These are phyloP conservation scores for Lacerta agilis DNA, from an alignment of 2,797 vertebrate genomes.

Conservation along the genomic window DNA sequence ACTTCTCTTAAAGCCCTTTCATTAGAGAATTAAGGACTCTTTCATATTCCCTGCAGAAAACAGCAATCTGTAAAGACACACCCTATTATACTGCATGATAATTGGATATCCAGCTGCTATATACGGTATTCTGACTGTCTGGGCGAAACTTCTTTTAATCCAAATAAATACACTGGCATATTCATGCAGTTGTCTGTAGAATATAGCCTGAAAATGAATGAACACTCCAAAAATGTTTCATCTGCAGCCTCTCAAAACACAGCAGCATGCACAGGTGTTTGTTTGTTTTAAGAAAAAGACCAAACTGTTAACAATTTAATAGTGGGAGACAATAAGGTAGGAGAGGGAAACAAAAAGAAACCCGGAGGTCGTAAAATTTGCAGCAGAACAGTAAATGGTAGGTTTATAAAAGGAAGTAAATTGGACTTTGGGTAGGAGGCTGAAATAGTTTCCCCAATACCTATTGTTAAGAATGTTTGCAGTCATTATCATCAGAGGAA, in stretches of 20 bases:
- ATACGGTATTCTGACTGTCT: constrained; percentile 16
- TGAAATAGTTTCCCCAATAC: neutral
- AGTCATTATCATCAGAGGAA: neutral
- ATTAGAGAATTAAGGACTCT: neutral
- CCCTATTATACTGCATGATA: neutral
- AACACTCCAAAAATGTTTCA: neutral
- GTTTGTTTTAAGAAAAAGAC: neutral
- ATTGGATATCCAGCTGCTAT: neutral
- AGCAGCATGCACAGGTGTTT: neutral
- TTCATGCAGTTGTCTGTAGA: neutral
- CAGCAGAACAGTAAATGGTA: no score
- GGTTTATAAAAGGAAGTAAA: neutral
- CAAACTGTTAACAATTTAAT: neutral
- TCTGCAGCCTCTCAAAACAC: neutral
- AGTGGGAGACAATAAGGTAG: neutral
- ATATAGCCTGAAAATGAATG: constrained; percentile 28
- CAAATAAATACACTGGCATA: neutral
- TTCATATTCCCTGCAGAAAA: constrained; percentile 15
- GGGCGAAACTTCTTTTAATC: neutral
- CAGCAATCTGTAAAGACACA: neutral
- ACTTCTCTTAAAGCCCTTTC: constrained; percentile 42
- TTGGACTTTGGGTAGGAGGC: neutral
- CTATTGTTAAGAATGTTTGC: neutral
- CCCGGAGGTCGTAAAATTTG: neutral
- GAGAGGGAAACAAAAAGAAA: neutral